Conservation (phyloP, 2,113 vertebrate species). For the Aldabrachelys gigantea region DNA sequence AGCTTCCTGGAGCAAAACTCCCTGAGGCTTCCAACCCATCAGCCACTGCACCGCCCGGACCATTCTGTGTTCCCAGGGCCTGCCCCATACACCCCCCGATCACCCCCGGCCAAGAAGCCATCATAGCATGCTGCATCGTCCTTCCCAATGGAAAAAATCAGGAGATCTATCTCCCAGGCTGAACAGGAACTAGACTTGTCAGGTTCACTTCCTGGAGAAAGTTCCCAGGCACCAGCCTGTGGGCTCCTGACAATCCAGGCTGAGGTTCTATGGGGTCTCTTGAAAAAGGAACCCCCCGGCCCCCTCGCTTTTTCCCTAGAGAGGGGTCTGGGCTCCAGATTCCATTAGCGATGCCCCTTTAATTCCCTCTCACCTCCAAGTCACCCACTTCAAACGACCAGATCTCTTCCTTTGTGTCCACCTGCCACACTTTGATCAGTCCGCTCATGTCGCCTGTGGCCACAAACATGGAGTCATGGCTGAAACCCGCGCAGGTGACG, state of each 20-base stretch:
- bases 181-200: background rate
- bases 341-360: background rate
- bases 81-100: background rate
- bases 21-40: background rate
- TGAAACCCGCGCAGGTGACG: constrained; percentile 91
- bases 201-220: background rate
- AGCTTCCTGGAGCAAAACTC: background rate
- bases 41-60: background rate
- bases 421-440: constrained; percentile 94
- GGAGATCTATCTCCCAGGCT: no score
- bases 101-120: background rate
- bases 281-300: background rate
- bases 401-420: constrained; percentile 89
- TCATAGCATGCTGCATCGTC: background rate
- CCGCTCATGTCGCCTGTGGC: constrained; percentile 97
- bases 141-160: background rate
- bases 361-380: constrained; percentile 85
- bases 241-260: background rate
- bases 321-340: background rate
- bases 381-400: constrained; percentile 97
- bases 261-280: background rate
- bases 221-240: background rate
- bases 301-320: no score
- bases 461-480: constrained; percentile 90
- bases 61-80: background rate